Conservation (phyloP, 2,797 vertebrate genomes). For the Aphelocoma californica region DNA sequence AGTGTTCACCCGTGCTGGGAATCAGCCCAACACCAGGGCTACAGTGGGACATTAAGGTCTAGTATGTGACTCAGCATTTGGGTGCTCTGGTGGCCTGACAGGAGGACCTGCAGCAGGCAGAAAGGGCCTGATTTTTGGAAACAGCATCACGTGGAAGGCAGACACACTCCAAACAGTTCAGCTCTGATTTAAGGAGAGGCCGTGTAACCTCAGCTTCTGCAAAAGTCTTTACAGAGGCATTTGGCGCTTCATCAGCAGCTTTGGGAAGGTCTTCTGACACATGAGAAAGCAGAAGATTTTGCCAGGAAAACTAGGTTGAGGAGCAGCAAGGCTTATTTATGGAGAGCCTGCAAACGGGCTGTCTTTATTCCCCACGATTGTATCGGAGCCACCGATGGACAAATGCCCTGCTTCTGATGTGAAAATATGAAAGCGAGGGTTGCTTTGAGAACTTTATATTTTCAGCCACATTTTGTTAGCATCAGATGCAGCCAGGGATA, state of each 20-base stretch:
- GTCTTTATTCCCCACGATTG: neutral
- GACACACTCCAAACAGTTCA: neutral
- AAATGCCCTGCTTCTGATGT: constrained; percentile 33
- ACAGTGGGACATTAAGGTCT: neutral
- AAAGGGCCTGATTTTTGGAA: neutral
- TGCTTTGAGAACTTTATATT: neutral
- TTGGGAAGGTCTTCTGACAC: constrained; percentile 36
- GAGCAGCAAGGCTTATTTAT: constrained; percentile 17
- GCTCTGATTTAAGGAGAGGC: neutral
- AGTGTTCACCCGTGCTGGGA: neutral
- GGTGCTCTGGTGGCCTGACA: neutral
- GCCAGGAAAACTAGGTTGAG: constrained; percentile 39
- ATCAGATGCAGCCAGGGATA: constrained; percentile 19
- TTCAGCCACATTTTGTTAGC: constrained; percentile 7
- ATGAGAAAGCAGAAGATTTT: constrained; percentile 12
- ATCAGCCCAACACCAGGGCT: neutral
- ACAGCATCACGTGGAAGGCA: neutral
- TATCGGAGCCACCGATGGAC: neutral
- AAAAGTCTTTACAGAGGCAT: constrained; percentile 26
- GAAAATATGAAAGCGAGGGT: neutral
- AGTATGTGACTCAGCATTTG: neutral
- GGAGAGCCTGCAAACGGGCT: neutral
- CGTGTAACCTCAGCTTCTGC: constrained; percentile 8
- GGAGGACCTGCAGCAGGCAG: neutral
- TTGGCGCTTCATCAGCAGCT: neutral